Conservation (phyloP, 2,888 invertebrate genomes). For the Trachelus stipa region DNA sequence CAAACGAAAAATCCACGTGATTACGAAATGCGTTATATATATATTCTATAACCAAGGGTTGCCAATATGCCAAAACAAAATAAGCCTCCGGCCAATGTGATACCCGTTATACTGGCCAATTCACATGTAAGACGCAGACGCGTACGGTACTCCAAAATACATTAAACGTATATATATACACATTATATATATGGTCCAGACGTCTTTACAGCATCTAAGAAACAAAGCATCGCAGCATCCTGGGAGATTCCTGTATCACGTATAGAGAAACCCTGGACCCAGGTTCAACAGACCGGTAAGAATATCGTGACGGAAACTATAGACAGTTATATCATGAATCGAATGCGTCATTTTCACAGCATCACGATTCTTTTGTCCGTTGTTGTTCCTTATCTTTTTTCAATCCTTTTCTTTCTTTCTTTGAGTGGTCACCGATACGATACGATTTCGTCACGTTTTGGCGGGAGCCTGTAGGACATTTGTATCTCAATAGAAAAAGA, state of each 20-base stretch:
- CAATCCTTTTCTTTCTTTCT: background rate
- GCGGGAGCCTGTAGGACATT: background rate
- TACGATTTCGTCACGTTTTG: background rate
- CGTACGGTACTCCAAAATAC: background rate
- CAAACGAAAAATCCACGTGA: background rate
- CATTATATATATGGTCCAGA: background rate
- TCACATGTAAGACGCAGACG: background rate
- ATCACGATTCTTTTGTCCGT: background rate
- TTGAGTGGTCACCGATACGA: background rate
- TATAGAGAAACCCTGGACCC: background rate
- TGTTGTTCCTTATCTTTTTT: background rate
- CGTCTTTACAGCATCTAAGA: background rate
- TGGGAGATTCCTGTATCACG: background rate
- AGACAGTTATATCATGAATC: background rate
- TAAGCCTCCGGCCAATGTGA: background rate
- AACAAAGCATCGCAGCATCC: background rate
- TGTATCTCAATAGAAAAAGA: background rate
- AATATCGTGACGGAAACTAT: background rate
- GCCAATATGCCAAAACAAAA: background rate
- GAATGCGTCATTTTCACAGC: background rate
- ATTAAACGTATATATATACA: too few relatives aligned
- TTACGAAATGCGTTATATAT: background rate
- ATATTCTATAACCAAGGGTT: background rate
- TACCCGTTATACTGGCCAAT: background rate
- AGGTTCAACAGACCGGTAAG: background rate